Base-by-base conservation (phyloP, 2,797 vertebrate species). In the Sebastes nivosus region DNA sequence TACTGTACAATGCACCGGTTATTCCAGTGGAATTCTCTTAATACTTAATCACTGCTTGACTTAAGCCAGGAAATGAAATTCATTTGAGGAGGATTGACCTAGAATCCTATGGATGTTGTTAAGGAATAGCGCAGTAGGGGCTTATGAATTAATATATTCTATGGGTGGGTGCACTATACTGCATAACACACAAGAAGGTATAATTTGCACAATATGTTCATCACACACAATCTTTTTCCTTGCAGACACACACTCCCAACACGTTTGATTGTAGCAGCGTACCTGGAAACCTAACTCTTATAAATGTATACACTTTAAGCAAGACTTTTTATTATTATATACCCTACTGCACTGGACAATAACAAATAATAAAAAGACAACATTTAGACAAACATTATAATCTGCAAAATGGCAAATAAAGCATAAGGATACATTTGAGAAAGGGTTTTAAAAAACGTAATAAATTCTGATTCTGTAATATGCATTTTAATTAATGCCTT, bases 61-160 rank as follows among this genome's bases (percentile, higher is more conserved):
- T 88, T 83, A 83, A 92, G 81, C 88, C 83, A 65, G 82, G 78
- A 84, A 90, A 91, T 84, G 54, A 85, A 89, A 88, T 91, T 88
- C 64, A 80, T 80, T 82, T 78, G 29, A 82, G 80, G 77, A 81
- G 85, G 86, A 89, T 76, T 94, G 92, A 89, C 90, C 90, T 79
- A 88, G 75, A 92, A 91, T 88, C 77, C 76, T 83, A 72, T 87
- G 71, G 83, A 86, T 86, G 88, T 77, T 75, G 32, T 81, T 52
- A 69, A 68, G 75, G 64, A 83, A 79, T 27, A 82, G 77, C 80
- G 73, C 81, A 50, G 63, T 16, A 66, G 72, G 72, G 72, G 84
- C 85, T 85, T 90, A 75, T 82, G 42, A 84, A 84, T 91, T 63
- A 77, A 83, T 88, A 75, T 71, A 79, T 73, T 58, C 30, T 81